Evolutionary conservation across 2,113 vertebrate species (phyloP).

Genomic region (Paracanthobrama guichenoti): DNA sequence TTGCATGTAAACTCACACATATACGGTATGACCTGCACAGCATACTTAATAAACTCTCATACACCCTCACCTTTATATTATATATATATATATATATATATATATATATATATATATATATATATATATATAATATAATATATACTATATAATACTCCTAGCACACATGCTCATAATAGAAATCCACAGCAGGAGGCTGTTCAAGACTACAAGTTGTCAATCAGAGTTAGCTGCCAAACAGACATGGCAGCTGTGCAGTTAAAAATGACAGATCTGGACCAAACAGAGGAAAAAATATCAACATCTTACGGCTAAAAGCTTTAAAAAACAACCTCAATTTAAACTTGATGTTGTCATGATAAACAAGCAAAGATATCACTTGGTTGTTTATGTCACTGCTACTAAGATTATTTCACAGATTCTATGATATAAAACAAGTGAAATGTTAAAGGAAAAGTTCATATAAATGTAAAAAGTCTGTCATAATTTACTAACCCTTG

Average conservation of each 20-base stretch:
- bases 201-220: constrained; percentile 21
- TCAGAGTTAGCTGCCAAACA: constrained; percentile 17
- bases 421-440: neutral
- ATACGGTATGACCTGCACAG: neutral
- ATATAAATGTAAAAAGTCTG: neutral
- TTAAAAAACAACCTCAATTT: constrained; percentile 28
- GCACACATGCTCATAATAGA: neutral
- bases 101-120: too few relatives aligned
- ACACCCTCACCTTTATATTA: neutral
- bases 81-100: too few relatives aligned
- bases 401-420: neutral
- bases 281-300: constrained; percentile 24
- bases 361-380: constrained; percentile 13
- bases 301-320: constrained; percentile 18
- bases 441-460: neutral
- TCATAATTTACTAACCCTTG: neutral
- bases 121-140: too few relatives aligned
- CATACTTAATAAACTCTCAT: neutral
- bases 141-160: too few relatives aligned
- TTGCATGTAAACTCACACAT: neutral
- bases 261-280: constrained; percentile 40
- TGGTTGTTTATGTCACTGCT: neutral
- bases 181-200: constrained; percentile 24
- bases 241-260: constrained; percentile 18
- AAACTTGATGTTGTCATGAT: neutral